Evolutionary conservation across 1,140 invertebrate species (phyloP).

Genomic region (Dinoponera quadriceps): DNA sequence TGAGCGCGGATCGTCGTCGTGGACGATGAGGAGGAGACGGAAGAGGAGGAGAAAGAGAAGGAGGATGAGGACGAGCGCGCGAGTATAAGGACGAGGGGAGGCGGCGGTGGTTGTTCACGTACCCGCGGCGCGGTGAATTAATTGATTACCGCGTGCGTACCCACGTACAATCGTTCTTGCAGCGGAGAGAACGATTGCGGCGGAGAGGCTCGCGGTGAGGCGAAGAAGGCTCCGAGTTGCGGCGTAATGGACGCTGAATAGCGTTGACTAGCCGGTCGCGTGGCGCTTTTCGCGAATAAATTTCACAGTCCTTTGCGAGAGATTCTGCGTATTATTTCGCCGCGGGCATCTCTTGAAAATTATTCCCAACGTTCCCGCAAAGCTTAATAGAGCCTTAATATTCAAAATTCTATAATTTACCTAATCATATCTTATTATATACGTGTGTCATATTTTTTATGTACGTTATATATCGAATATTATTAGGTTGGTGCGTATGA

Average conservation of each 20-base stretch:
- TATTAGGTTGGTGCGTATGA: too few relatives aligned
- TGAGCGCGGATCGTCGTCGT: slow-evolving; percentile 39
- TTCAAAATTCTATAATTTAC: too few relatives aligned
- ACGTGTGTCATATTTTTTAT: too few relatives aligned
- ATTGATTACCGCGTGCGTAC: slow-evolving; percentile 72
- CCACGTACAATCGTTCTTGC: slow-evolving; percentile 70
- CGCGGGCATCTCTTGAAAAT: too few relatives aligned
- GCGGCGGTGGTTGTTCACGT: slow-evolving; percentile 56
- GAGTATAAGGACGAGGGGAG: slow-evolving; percentile 37
- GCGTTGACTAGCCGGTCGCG: not conserved
- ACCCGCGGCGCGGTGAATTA: slow-evolving; percentile 73
- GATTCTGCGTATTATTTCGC: too few relatives aligned
- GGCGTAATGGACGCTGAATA: not conserved
- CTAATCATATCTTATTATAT: too few relatives aligned
- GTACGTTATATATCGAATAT: too few relatives aligned
- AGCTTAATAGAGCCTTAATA: too few relatives aligned
- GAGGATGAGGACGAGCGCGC: slow-evolving; percentile 54
- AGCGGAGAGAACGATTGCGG: slow-evolving; percentile 24
- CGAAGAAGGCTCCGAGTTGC: not conserved
- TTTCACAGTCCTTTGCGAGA: too few relatives aligned
- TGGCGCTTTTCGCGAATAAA: not conserved
- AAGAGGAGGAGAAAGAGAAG: slow-evolving; percentile 40
- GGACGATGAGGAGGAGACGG: slow-evolving; percentile 26
- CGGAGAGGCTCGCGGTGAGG: slow-evolving; percentile 8
- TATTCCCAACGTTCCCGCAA: too few relatives aligned